Evolutionary conservation across 1,140 invertebrate genomes (phyloP).

Genomic region (Drosophila pallidifrons): DNA sequence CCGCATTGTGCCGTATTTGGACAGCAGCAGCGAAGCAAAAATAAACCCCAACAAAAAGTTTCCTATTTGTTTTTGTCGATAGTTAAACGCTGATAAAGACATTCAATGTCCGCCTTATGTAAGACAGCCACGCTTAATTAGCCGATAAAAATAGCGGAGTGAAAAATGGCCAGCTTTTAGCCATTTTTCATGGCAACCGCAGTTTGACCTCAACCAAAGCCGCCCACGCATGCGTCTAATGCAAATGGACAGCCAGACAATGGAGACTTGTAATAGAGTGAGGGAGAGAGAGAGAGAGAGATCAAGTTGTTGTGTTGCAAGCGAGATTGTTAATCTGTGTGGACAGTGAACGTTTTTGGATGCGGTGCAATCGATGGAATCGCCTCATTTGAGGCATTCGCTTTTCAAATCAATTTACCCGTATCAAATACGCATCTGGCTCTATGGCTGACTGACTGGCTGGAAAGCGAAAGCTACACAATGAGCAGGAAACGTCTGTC

Average conservation of each 20-base stretch:
- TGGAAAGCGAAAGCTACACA: slow-evolving; percentile 49
- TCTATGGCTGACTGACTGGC: neutral
- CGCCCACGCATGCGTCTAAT: slow-evolving; percentile 35
- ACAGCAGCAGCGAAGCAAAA: neutral
- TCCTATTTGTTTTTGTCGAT: slow-evolving; percentile 19
- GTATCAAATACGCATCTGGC: slow-evolving; percentile 63
- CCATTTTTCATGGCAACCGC: neutral
- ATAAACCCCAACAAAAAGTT: neutral
- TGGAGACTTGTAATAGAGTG: neutral
- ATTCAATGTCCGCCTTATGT: slow-evolving; percentile 45
- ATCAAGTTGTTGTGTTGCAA: slow-evolving; percentile 1
- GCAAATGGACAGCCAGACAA: slow-evolving; percentile 26
- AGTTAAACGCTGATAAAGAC: slow-evolving; percentile 56
- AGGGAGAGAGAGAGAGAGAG: neutral
- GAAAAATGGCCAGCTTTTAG: slow-evolving; percentile 20
- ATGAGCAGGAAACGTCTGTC: slow-evolving; percentile 75
- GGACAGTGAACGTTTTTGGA: slow-evolving; percentile 52
- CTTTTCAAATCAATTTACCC: slow-evolving; percentile 77
- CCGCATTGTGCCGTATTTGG: slow-evolving; percentile 44
- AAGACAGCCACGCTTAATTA: slow-evolving; percentile 62
- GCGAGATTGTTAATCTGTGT: slow-evolving; percentile 57
- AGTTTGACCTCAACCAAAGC: slow-evolving; percentile 31
- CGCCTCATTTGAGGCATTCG: slow-evolving; percentile 56
- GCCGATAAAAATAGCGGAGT: slow-evolving; percentile 24
- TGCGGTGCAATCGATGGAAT: slow-evolving; percentile 41